Evolutionary conservation across 2,888 invertebrate genomes (phyloP), one percentile per base, ranked within the genome.

Genomic region (Stenurella melanura): DNA sequence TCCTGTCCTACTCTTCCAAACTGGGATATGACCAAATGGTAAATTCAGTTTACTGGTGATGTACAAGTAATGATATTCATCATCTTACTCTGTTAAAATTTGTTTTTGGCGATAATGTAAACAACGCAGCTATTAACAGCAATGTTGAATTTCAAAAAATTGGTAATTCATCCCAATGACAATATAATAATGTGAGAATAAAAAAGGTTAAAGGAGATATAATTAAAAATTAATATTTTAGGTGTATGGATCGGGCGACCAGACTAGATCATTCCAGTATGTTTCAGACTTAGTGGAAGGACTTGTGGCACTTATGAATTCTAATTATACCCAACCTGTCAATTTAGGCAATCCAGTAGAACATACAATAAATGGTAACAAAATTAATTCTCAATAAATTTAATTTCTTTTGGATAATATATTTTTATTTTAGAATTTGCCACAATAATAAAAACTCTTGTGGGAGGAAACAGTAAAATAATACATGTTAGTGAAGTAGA

Each of bases 301-400:
- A 0, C 91, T 99, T 67, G 92, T 98, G 54, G 92, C 94, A 0
- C 90, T 99, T 64, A 99, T 99, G 99, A 94, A 94, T 74, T 96
- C 97, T 17, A 98, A 97, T 90, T 98, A 96, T 89, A 94, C 96
- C 0, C 92, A 93, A 83, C 99, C 99, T 7, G 94, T 99, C 1
- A 99, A 99, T 90, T 91, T 99, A 78, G 99, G 99, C 57, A 99
- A 99, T 91, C 99, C 99, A 0, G 97, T 97, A 58, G 99, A 99
- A 90, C 97, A 98, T 89, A 96, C 97, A 1, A 99, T 99, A 84
- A 94, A 95, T 91, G 95, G 95, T 95, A 89, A 85, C 74, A 73
- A 56, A 18, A 57, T 18, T 0, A 3, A 18, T 57, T 57, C 57
- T 34, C 9, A 34, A 34, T 34, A 57, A n/a, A 18, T 1, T n/a